Evolutionary conservation across 1,140 invertebrate species (phyloP), one percentile per base, ranked within the genome.

Genomic region (Scaptodrosophila lebanonensis): DNA sequence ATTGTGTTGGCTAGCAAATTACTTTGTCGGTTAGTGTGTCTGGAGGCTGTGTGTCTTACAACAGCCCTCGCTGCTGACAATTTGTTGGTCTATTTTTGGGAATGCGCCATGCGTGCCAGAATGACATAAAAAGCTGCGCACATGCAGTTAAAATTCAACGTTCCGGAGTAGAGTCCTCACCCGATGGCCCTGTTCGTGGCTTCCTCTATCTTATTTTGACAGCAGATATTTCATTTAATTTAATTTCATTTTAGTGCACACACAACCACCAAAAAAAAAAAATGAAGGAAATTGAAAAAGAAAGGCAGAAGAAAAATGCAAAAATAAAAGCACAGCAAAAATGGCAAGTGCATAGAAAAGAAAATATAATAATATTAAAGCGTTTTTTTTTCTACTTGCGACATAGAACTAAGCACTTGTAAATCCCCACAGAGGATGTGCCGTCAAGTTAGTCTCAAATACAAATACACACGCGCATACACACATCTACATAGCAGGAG

Each of bases 351-450:
- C 75, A 82, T 73, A 57, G 54, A 72, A 63, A 77, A 79, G 73
- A 77, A 77, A 79, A 77, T 77, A 79, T 77, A 82, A 82, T 82
- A 82, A 82, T 82, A 82, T 82, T 82, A 82, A 82, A 82, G 75
- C 75, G 66, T 82, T 82, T 82, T 76, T 82, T 77, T n/a, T n/a
- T n/a, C n/a, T n/a, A n/a, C n/a, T n/a, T 79, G 69, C 66, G 69
- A 79, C 70, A 83, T 76, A 83, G 70, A 77, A 83, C 77, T 83
- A 83, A 83, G 77, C 77, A 83, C 77, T 83, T 83, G 77, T 83
- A 83, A 83, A 83, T 83, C 77, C 73, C 77, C 71, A 72, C 82
- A 75, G 71, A 83, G 77, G 67, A 83, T 83, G 71, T 83, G 77
- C 77, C 76, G 75, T 83, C 77, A 83, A 83, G 76, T 83, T 64